Conservation (phyloP, 2,113 vertebrate species). For the Anhinga rufa region DNA sequence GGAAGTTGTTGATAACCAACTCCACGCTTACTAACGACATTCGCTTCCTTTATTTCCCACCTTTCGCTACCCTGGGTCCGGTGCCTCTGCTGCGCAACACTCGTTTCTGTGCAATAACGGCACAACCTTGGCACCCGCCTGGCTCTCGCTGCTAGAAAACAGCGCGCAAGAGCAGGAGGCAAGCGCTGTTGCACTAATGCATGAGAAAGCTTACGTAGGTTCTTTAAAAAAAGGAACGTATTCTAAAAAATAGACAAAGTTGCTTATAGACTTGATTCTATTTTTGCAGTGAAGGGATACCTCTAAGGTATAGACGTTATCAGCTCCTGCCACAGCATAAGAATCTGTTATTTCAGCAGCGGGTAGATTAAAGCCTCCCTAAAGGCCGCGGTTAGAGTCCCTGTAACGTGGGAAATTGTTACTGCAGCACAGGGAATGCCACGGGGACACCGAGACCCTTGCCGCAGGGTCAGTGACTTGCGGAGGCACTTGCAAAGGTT, state of each 20-base stretch:
- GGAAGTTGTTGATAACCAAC: conserved; percentile 51
- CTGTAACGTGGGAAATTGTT: accelerated
- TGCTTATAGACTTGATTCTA: background rate
- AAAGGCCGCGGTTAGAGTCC: accelerated
- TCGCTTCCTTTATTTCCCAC: conserved; percentile 60
- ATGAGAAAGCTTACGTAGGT: accelerated
- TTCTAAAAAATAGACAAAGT: background rate
- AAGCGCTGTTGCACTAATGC: accelerated
- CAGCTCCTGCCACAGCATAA: background rate
- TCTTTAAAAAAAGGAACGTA: background rate
- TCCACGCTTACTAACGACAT: background rate
- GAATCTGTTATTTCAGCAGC: background rate
- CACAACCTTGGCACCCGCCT: background rate
- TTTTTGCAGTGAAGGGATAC: background rate
- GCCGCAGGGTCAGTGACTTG: background rate
- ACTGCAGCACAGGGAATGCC: background rate
- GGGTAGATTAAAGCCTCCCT: background rate
- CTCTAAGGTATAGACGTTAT: background rate
- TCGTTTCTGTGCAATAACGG: background rate
- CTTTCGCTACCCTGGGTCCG: background rate
- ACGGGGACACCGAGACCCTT: accelerated
- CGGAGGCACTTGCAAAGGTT: background rate
- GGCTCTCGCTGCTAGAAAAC: background rate
- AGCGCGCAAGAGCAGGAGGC: accelerated
- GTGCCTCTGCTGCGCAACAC: background rate